phyloP scores from a whole-genome alignment of 2,113 vertebrate genomes.

The Toxostoma redivivum region DNA sequence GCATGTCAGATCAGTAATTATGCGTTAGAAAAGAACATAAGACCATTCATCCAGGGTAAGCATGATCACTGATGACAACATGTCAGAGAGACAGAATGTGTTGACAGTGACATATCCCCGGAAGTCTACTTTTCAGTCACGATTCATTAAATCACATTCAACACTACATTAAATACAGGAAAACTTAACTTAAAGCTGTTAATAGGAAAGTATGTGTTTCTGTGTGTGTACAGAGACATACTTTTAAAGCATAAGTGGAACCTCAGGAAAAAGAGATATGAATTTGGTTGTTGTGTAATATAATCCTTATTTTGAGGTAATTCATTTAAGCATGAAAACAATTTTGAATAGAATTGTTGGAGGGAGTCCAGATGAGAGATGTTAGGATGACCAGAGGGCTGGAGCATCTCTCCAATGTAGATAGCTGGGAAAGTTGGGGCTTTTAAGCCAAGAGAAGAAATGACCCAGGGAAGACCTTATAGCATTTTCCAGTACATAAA shows the following conservation, averaged over 20 bases:
- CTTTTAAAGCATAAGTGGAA: background rate
- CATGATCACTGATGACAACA: background rate
- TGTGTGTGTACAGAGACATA: background rate
- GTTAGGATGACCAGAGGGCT: background rate
- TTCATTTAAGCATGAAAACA: background rate
- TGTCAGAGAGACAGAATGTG: background rate
- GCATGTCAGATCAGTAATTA: background rate
- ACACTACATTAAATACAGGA: background rate
- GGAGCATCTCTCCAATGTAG: background rate
- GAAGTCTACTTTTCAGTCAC: background rate
- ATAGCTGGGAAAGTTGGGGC: background rate
- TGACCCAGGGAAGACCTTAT: background rate
- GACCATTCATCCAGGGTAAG: background rate
- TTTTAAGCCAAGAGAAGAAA: background rate
- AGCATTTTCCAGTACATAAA: background rate
- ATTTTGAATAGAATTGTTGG: background rate
- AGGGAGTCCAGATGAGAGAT: background rate
- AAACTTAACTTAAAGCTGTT: background rate
- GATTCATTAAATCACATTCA: background rate
- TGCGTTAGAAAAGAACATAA: background rate
- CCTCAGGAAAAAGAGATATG: background rate
- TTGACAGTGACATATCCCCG: background rate
- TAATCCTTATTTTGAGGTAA: background rate
- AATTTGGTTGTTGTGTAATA: background rate
- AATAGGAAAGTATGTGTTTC: background rate